A percentile compares a stretch with the other conserved stretches of the same genome.
These are phyloP conservation scores for Cotesia vestalis DNA, from an alignment of 1,140 invertebrate genomes.

Conservation along the genomic window DNA sequence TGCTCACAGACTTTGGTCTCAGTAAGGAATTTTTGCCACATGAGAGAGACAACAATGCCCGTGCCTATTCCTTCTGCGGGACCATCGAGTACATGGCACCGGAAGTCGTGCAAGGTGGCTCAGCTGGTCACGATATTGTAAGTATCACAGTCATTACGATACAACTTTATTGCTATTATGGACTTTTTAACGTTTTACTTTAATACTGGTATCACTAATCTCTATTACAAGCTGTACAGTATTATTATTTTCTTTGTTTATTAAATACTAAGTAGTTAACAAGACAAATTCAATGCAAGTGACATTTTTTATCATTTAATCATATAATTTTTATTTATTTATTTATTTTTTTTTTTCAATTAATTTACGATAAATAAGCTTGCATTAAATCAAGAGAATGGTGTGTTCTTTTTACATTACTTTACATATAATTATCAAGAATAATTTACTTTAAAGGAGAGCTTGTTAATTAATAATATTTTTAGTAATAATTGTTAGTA, in stretches of 20 bases:
- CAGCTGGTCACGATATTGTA: conserved; percentile 88
- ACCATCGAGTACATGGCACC: conserved; percentile 98
- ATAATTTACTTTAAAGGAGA: too few relatives aligned
- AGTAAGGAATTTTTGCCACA: conserved; percentile 86
- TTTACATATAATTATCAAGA: too few relatives aligned
- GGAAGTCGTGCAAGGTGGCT: conserved; percentile 85
- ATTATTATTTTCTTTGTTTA: neutral
- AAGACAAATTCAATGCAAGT: too few relatives aligned
- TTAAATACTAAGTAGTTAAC: too few relatives aligned
- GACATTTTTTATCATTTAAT: too few relatives aligned
- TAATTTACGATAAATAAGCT: too few relatives aligned
- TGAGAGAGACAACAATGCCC: conserved; percentile 66
- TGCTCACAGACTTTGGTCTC: conserved; percentile 90
- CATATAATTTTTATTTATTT: too few relatives aligned
- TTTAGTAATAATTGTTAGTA: too few relatives aligned
- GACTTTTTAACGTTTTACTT: conserved; percentile 1
- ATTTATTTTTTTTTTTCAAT: too few relatives aligned
- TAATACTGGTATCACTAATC: neutral
- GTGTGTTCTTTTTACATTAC: too few relatives aligned
- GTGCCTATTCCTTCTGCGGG: conserved; percentile 97
- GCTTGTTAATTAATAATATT: too few relatives aligned
- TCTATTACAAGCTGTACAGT: neutral
- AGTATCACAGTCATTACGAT: conserved; percentile 63
- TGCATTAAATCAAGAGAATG: too few relatives aligned
- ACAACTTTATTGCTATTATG: neutral